phyloP scores from a whole-genome alignment of 2,113 vertebrate genomes.

The Atrichornis clamosus region DNA sequence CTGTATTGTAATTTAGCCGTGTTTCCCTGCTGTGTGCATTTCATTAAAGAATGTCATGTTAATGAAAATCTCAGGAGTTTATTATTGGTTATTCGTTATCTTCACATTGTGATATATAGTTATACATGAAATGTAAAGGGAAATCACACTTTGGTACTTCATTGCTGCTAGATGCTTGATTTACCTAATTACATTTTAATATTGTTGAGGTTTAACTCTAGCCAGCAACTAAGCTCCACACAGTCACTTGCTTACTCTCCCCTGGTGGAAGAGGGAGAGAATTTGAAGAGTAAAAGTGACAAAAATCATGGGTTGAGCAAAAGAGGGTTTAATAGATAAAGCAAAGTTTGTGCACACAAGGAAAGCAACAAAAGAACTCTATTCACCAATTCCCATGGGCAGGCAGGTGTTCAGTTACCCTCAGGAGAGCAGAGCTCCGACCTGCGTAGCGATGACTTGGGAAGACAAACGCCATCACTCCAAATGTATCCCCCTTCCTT shows the following conservation, averaged over 20 bases:
- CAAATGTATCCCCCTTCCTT: rapidly evolving
- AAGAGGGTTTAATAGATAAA: background rate
- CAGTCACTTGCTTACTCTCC: background rate
- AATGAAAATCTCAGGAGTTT: background rate
- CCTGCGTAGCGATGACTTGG: background rate
- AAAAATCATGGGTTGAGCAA: background rate
- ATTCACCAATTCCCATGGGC: background rate
- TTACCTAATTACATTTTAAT: background rate
- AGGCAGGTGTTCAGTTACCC: background rate
- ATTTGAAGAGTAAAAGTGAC: background rate
- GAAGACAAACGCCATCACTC: background rate
- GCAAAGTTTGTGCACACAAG: rapidly evolving
- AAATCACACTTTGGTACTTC: background rate
- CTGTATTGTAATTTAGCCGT: background rate
- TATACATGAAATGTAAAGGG: background rate
- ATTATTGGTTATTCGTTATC: background rate
- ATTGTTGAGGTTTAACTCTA: background rate
- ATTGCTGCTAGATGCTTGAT: background rate
- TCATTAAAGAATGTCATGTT: background rate
- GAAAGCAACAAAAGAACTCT: background rate
- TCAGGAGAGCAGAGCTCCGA: rapidly evolving
- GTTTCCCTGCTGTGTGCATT: background rate
- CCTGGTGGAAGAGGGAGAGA: background rate
- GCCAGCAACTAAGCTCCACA: background rate
- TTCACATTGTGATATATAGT: background rate